phyloP scores from a whole-genome alignment of 1,140 invertebrate species.

The Babylonia areolata region DNA sequence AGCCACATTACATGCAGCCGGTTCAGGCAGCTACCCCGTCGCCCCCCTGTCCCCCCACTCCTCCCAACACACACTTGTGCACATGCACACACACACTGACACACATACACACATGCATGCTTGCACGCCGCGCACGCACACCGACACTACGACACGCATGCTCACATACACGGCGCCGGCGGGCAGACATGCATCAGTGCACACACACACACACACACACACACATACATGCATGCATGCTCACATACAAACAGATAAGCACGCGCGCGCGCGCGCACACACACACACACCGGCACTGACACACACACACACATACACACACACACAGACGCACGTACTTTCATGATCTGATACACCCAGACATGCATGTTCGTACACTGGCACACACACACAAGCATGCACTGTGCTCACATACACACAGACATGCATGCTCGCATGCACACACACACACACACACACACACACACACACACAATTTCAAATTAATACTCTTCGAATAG shows the following conservation, averaged over 20 bases:
- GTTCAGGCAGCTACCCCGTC: no score
- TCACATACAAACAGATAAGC: not conserved
- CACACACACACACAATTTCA: no score
- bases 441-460: no score
- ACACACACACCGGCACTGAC: conserved; percentile 3
- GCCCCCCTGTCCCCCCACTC: no score
- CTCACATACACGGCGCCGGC: no score
- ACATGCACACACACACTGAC: no score
- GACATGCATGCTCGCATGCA: not conserved
- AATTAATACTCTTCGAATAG: no score
- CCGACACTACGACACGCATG: no score
- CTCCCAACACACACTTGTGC: no score
- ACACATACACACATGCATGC: no score
- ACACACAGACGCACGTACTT: conserved; percentile 1
- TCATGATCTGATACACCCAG: not conserved
- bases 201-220: conserved; percentile 7
- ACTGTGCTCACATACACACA: not conserved
- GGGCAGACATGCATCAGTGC: not conserved
- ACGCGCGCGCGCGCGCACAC: not conserved
- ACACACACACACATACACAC: conserved; percentile 13
- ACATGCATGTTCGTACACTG: not conserved
- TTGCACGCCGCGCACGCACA: no score
- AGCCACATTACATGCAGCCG: no score
- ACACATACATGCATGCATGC: not conserved
- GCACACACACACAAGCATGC: conserved; percentile 20